These are phyloP conservation scores for Drosophila cardini DNA, from an alignment of 1,140 invertebrate genomes.

Conservation along the genomic window DNA sequence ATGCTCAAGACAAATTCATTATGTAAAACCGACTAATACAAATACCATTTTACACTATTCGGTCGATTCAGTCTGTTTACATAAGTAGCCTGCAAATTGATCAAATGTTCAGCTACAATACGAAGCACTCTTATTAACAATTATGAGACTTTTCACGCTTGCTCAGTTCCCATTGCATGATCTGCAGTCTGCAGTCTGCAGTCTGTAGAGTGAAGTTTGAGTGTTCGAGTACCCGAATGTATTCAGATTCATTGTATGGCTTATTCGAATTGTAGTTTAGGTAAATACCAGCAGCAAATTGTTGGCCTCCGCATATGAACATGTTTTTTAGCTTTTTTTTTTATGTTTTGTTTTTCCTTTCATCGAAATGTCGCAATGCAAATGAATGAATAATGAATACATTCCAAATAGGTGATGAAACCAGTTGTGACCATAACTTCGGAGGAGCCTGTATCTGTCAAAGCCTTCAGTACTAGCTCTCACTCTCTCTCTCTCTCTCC, in stretches of 20 bases:
- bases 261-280: conserved; percentile 21
- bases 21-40: conserved; percentile 59
- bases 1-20: conserved; percentile 59
- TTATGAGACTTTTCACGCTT: conserved; percentile 77
- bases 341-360: background rate
- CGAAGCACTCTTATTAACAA: conserved; percentile 41
- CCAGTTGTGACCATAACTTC: conserved; percentile 73
- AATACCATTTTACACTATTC: conserved; percentile 24
- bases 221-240: background rate
- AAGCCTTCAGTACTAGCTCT: background rate
- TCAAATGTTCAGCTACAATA: conserved; percentile 53
- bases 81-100: conserved; percentile 74
- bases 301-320: conserved; percentile 60
- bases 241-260: conserved; percentile 35
- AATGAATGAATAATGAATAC: conserved; percentile 79
- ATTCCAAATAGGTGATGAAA: conserved; percentile 73
- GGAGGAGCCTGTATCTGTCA: conserved; percentile 46
- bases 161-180: conserved; percentile 49
- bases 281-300: conserved; percentile 53
- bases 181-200: too few species aligned
- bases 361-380: conserved; percentile 72
- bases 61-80: conserved; percentile 61
- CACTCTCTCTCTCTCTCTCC: too few species aligned
- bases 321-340: conserved; percentile 44
- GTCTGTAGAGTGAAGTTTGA: too few species aligned